Evolutionary conservation across 1,140 invertebrate genomes (phyloP).

Genomic region (Tetramorium simillimum): DNA sequence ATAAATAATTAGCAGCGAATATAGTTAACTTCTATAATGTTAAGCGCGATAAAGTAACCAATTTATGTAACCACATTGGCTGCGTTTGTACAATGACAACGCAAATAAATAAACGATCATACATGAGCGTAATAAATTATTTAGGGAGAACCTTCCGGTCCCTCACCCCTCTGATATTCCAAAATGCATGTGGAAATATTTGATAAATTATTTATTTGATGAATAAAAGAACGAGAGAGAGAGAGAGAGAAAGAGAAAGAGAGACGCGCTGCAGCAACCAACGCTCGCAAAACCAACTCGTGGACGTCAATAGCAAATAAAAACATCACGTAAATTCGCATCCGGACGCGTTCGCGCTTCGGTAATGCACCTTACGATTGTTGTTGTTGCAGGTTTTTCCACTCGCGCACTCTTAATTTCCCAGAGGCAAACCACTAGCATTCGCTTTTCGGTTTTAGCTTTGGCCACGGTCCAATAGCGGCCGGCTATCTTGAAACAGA

Average conservation of each 20-base stretch:
- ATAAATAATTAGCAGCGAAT: conserved; percentile 33
- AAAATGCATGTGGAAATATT: background rate
- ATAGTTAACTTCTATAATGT: background rate
- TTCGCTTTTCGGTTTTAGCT: conserved; percentile 52
- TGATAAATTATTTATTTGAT: conserved; percentile 1
- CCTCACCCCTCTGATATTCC: background rate
- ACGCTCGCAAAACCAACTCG: background rate
- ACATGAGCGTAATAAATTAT: background rate
- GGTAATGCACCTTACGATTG: conserved; percentile 39
- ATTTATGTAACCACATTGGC: background rate
- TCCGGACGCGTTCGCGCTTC: background rate
- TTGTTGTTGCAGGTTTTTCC: conserved; percentile 63
- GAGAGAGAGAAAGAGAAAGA: no score
- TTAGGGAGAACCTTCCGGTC: background rate
- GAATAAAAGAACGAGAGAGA: background rate
- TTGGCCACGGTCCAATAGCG: conserved; percentile 61
- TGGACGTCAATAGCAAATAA: background rate
- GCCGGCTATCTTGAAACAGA: conserved; percentile 56
- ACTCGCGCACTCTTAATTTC: conserved; percentile 65
- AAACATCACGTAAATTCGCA: conserved; percentile 30
- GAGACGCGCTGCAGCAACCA: no score
- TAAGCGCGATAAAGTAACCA: background rate
- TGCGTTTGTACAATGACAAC: no score
- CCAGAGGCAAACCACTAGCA: conserved; percentile 63
- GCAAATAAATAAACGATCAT: background rate